Conservation (phyloP, 2,888 invertebrate genomes). For the Erpobdella octoculata region DNA sequence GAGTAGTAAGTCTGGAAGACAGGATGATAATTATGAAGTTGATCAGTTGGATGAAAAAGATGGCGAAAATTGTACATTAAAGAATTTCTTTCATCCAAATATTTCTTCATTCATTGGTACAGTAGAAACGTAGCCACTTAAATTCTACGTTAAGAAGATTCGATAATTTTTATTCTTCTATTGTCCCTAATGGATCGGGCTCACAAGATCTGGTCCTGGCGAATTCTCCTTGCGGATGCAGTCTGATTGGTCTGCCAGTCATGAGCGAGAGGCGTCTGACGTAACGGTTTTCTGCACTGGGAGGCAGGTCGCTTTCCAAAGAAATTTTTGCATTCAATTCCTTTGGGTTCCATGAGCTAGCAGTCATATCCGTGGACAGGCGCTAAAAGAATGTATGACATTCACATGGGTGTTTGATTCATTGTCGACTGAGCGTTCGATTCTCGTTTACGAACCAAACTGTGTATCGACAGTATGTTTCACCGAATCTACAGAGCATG, state of each 20-base stretch:
- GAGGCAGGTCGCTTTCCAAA: constrained; percentile 19
- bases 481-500: neutral
- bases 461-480: neutral
- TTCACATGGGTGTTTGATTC: neutral
- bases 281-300: constrained; percentile 27
- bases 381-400: constrained; percentile 23
- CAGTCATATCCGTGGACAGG: constrained; percentile 28
- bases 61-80: too few species aligned
- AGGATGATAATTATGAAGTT: neutral
- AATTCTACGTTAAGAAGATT: too few species aligned
- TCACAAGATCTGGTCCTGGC: constrained; percentile 27
- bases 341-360: constrained; percentile 28
- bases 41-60: neutral
- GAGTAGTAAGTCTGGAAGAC: neutral
- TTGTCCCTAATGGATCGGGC: constrained; percentile 10
- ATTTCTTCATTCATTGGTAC: too few species aligned
- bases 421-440: neutral
- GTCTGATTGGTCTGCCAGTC: constrained; percentile 25
- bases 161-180: neutral
- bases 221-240: constrained; percentile 2
- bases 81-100: too few species aligned
- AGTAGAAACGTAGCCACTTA: too few species aligned
- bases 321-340: constrained; percentile 22
- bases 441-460: neutral
- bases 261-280: constrained; percentile 28